Evolutionary conservation across 1,140 invertebrate genomes (phyloP), one percentile per base, ranked within the genome.

Genomic region (Brachionus rubens): DNA sequence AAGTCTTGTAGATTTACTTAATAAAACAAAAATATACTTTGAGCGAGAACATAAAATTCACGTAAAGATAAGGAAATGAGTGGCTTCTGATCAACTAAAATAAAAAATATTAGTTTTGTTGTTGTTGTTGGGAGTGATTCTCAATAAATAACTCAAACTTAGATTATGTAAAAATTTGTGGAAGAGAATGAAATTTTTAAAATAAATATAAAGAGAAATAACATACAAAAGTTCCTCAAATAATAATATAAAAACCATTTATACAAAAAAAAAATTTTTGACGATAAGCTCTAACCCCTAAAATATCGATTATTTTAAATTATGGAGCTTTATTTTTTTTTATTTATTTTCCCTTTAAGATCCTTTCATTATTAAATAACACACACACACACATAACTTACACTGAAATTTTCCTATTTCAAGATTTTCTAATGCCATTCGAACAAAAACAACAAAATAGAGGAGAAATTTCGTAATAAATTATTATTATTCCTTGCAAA

Each of bases 221-320:
- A n/a, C 33, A 43, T 65, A 43, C 54, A 65, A 65, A 41, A 65
- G 33, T 41, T 65, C 21, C 33, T 36, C 33, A 36, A 36, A 36
- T 36, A 36, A 24, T 43, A 65, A 43, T 26, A 65, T 21, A 41
- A 41, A 65, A 65, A 43, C 59, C 59, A 65, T 41, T 65, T 65
- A 65, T 65, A 65, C 59, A 54, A 54, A 12, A 65, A 65, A 43
- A 43, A 24, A 43, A 28, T 36, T 59, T 59, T 36, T 9, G 4
- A 5, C 54, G n/a, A 59, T 59, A 59, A 40, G 54, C n/a, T 33
- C 54, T 65, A 65, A 65, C 59, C 59, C 59, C 24, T 21, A 65
- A 65, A 65, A 65, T 43, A 65, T 65, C 59, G 59, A 65, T 65
- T 65, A 65, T 43, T 65, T 65, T 10, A 65, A 65, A 65, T 65